Percentiles rank a stretch among this genome's conserved stretches.
phyloP scores from a whole-genome alignment of 2,888 invertebrate genomes.

The Limnephilus marmoratus region DNA sequence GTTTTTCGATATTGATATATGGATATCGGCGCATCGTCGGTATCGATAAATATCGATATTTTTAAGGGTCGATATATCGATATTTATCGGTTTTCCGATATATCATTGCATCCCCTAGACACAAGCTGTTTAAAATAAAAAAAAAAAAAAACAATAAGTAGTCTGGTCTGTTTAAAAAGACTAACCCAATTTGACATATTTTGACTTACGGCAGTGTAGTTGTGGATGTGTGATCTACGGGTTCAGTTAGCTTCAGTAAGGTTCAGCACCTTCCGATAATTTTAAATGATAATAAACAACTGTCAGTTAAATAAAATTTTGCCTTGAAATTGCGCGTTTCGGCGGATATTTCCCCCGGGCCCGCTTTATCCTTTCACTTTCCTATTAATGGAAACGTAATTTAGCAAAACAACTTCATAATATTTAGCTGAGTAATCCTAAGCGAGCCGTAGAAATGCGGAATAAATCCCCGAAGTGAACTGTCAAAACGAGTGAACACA shows the following conservation, averaged over 20 bases:
- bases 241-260: too few relatives aligned
- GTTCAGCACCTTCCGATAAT: background rate
- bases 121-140: too few relatives aligned
- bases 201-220: background rate
- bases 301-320: background rate
- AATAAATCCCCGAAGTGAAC: slow-evolving; percentile 33
- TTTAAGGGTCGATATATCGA: too few relatives aligned
- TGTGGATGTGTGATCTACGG: background rate
- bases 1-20: too few relatives aligned
- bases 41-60: too few relatives aligned
- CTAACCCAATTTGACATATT: background rate
- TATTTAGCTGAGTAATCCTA: slow-evolving; percentile 44
- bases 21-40: too few relatives aligned
- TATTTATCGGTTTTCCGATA: too few relatives aligned
- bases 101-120: too few relatives aligned
- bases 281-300: background rate
- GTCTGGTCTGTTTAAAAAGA: too few relatives aligned
- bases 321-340: slow-evolving; percentile 10
- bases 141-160: too few relatives aligned
- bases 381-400: slow-evolving; percentile 40
- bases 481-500: slow-evolving; percentile 19
- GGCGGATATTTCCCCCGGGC: background rate
- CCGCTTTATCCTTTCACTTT: slow-evolving; percentile 8
- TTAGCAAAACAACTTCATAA: slow-evolving; percentile 46
- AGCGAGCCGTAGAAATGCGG: background rate